Base-by-base conservation (phyloP, 2,113 vertebrate species). In the Gymnorhina tibicen region DNA sequence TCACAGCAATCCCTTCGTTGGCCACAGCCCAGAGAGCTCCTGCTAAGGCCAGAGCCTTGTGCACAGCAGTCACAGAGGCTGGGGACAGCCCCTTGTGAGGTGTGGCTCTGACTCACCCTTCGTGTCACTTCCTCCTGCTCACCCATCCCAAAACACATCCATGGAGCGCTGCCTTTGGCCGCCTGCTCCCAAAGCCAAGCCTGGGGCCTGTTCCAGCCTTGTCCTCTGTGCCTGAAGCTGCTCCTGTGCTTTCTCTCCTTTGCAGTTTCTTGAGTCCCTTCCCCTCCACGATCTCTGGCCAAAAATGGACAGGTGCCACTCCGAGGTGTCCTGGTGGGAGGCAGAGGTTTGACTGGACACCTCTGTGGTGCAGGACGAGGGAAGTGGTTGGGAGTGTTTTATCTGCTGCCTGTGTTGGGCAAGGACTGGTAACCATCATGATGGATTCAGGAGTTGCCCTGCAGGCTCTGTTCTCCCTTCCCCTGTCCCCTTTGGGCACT, bases 251-350 rank as follows among this genome's bases (percentile, higher is more conserved):
- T 62, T 3, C 8, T 56, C 33, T 19, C 3, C 7, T 60, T 63
- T 39, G 13, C 2, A 3, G 20, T 39, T 47, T 39, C 39, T 41
- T 64, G 8, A 1, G 0, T 59, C 35, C 11, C 20, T 79, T 85
- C 16, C 14, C 12, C 19, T 64, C 53, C 0, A 0, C 47, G 20
- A 19, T 44, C 7, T 77, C 32, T 39, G 46, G 13, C 39, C 3
- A 59, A 55, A 17, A 0, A 6, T 14, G 52, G 30, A 7, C 7
- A 0, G 0, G 7, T 76, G 49, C 21, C n/a, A 3, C 37, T 53
- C 22, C 30, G 6, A 22, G 46, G 44, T 46, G 50, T 59, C 35
- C 42, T 39, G 5, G 33, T 5, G 1, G 5, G 44, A 58, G 35
- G 70, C n/a, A 53, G 6, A 11, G 3, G 3, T 42, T 69, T 69